phyloP scores from a whole-genome alignment of 2,797 vertebrate species.

The Tamandua tetradactyla region DNA sequence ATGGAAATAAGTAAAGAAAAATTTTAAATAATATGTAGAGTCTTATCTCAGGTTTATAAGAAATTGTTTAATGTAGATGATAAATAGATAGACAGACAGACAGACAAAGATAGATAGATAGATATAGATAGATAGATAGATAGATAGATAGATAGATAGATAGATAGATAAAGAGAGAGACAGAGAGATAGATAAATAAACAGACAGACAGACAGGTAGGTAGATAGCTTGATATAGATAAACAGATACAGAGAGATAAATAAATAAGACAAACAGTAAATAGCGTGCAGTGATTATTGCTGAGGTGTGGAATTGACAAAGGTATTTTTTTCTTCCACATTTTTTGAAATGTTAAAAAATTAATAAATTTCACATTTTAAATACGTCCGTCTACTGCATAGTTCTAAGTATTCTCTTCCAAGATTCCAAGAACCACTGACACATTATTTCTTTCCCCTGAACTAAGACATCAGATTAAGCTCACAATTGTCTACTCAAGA shows the following conservation, averaged over 20 bases:
- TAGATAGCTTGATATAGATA: too few species aligned
- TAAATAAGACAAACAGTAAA: neutral
- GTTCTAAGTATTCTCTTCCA: neutral
- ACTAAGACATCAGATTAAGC: neutral
- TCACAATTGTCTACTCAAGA: neutral
- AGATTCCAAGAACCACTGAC: neutral
- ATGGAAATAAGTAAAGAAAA: neutral
- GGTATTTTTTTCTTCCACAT: neutral
- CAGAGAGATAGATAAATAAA: too few species aligned
- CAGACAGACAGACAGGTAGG: too few species aligned
- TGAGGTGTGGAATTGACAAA: neutral
- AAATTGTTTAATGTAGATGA: neutral
- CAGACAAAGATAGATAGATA: too few species aligned
- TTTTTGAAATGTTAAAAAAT: neutral
- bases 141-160: too few species aligned
- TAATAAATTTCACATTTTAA: neutral
- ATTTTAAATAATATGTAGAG: neutral
- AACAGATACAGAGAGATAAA: too few species aligned
- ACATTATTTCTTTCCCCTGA: neutral
- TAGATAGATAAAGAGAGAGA: too few species aligned
- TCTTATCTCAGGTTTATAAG: neutral
- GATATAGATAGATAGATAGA: too few species aligned
- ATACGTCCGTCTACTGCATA: neutral
- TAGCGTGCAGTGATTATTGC: neutral
- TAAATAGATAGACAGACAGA: too few species aligned